phyloP scores from a whole-genome alignment of 2,888 invertebrate genomes.

The Meloe dianella region DNA sequence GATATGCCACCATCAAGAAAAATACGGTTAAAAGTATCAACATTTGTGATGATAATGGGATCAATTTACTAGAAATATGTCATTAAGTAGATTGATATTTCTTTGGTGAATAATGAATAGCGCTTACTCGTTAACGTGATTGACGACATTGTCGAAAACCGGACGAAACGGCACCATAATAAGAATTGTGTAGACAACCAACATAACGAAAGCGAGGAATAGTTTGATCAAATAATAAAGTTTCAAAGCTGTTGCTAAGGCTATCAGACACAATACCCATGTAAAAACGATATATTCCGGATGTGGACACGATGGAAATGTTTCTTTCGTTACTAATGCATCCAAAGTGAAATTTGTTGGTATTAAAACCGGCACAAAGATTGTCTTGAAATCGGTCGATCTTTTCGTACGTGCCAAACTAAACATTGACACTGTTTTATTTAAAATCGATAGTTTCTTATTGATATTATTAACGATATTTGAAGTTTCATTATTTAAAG shows the following conservation, averaged over 20 bases:
- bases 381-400: background rate
- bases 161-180: slow-evolving; percentile 62
- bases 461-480: slow-evolving; percentile 37
- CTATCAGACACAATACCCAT: slow-evolving; percentile 91
- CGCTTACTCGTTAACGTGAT: slow-evolving; percentile 12
- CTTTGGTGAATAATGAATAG: background rate
- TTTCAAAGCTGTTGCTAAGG: slow-evolving; percentile 89
- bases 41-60: slow-evolving; percentile 80
- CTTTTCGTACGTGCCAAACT: background rate
- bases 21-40: slow-evolving; percentile 80
- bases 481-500: slow-evolving; percentile 35
- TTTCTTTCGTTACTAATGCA: background rate
- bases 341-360: slow-evolving; percentile 45
- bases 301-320: slow-evolving; percentile 59
- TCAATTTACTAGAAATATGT: slow-evolving; percentile 54
- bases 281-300: slow-evolving; percentile 93
- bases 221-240: slow-evolving; percentile 88
- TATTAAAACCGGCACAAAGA: slow-evolving; percentile 34
- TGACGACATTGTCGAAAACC: slow-evolving; percentile 32
- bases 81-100: too few species aligned
- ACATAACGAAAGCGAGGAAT: slow-evolving; percentile 76
- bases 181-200: slow-evolving; percentile 74
- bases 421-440: slow-evolving; percentile 24
- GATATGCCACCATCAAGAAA: slow-evolving; percentile 86
- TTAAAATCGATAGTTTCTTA: slow-evolving; percentile 36